Conservation (phyloP, 2,888 invertebrate genomes). For the Ophion obscuratus region DNA sequence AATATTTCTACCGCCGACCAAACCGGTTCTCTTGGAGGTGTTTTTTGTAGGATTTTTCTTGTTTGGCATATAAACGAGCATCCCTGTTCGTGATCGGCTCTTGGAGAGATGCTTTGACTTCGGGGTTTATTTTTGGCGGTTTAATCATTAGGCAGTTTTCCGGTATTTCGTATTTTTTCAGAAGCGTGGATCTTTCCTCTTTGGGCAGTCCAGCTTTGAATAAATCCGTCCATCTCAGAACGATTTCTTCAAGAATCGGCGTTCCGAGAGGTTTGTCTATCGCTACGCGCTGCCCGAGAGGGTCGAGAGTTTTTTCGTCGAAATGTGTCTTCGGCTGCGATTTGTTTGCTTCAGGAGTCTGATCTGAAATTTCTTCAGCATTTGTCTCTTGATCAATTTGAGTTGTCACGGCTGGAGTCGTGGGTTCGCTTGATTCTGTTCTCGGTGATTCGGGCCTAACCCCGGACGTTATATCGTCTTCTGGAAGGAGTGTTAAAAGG, state of each 20-base stretch:
- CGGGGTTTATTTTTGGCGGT: conserved; percentile 8
- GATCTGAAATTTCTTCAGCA: background rate
- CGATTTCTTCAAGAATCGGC: conserved; percentile 27
- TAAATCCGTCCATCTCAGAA: background rate
- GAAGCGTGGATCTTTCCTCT: background rate
- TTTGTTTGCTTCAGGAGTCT: background rate
- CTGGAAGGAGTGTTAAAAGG: background rate
- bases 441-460: background rate
- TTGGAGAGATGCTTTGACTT: conserved; percentile 2
- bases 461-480: background rate
- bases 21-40: background rate
- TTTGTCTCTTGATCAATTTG: background rate
- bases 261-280: background rate
- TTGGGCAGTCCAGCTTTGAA: conserved; percentile 16
- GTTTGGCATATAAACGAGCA: background rate
- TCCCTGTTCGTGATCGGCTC: background rate
- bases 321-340: background rate
- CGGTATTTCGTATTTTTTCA: conserved; percentile 15
- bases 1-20: background rate
- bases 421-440: too few species aligned
- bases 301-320: conserved; percentile 26
- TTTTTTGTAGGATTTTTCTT: background rate
- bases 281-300: conserved; percentile 18
- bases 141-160: background rate
- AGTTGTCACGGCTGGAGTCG: background rate